phyloP scores from a whole-genome alignment of 2,113 vertebrate species.

The Perognathus longimembris region DNA sequence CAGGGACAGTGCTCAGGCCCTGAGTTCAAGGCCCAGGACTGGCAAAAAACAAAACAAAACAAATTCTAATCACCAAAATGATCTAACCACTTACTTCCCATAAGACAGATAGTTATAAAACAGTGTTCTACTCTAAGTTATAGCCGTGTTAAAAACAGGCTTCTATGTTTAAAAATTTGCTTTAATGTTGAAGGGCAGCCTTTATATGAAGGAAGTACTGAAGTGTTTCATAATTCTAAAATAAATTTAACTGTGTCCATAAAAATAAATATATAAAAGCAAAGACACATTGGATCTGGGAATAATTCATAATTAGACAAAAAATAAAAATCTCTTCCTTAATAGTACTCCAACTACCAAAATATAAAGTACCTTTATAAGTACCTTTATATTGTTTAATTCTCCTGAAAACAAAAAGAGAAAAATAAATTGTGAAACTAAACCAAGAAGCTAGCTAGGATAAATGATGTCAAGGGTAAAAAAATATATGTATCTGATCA shows the following conservation, averaged over 20 bases:
- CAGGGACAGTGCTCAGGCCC: too few relatives aligned
- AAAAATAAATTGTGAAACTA: background rate
- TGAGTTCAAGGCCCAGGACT: too few relatives aligned
- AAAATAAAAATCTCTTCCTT: background rate
- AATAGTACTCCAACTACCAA: background rate
- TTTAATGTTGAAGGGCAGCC: constrained; percentile 30
- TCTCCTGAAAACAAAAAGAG: background rate
- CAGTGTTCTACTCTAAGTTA: background rate
- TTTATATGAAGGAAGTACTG: constrained; percentile 23
- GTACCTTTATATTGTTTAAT: background rate
- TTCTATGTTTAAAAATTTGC: constrained; percentile 7
- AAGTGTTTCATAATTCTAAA: background rate
- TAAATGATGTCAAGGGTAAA: background rate
- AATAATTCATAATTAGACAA: background rate
- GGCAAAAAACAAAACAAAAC: too few relatives aligned
- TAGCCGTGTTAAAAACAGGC: background rate
- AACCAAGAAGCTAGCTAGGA: background rate
- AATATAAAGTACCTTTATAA: background rate
- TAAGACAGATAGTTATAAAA: constrained; percentile 34
- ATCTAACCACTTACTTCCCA: background rate
- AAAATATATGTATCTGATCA: too few relatives aligned
- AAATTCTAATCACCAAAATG: background rate
- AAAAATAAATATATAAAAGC: background rate
- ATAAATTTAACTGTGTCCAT: background rate
- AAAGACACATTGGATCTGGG: background rate